Percentiles rank a stretch among this genome's conserved stretches.
Conservation (phyloP, 2,113 vertebrate species). For the Corythaixoides concolor region DNA sequence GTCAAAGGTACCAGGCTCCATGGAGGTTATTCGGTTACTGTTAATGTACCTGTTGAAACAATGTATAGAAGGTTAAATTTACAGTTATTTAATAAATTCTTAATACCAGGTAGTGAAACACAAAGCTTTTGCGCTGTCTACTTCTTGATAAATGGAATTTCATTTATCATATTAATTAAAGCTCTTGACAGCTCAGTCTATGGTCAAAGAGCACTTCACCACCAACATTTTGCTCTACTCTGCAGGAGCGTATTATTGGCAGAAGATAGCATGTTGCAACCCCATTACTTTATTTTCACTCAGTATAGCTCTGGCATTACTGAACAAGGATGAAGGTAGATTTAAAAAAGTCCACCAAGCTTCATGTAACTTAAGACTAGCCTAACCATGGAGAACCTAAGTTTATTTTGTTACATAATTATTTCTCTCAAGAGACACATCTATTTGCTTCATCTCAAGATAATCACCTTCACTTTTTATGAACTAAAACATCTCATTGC, state of each 20-base stretch:
- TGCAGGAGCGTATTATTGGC: background rate
- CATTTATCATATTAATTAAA: background rate
- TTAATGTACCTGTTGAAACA: constrained; percentile 84
- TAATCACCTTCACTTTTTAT: background rate
- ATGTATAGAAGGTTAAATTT: constrained; percentile 31
- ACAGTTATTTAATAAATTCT: constrained; percentile 20
- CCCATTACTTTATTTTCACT: background rate
- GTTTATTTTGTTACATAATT: background rate
- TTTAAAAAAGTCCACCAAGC: background rate
- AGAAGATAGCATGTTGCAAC: background rate
- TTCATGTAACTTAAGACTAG: background rate
- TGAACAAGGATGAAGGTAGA: background rate
- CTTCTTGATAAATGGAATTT: background rate
- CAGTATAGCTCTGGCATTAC: background rate
- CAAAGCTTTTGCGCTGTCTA: background rate
- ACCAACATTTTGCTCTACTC: background rate
- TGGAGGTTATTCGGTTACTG: constrained; percentile 85
- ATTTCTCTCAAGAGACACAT: background rate
- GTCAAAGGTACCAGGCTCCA: constrained; percentile 90
- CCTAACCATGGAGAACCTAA: background rate
- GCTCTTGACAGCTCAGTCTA: background rate
- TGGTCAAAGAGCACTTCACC: background rate
- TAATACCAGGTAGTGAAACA: background rate
- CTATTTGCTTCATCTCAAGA: background rate
- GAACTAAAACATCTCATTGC: background rate